Evolutionary conservation across 2,888 invertebrate species (phyloP).

Genomic region (Spilosoma lubricipeda): DNA sequence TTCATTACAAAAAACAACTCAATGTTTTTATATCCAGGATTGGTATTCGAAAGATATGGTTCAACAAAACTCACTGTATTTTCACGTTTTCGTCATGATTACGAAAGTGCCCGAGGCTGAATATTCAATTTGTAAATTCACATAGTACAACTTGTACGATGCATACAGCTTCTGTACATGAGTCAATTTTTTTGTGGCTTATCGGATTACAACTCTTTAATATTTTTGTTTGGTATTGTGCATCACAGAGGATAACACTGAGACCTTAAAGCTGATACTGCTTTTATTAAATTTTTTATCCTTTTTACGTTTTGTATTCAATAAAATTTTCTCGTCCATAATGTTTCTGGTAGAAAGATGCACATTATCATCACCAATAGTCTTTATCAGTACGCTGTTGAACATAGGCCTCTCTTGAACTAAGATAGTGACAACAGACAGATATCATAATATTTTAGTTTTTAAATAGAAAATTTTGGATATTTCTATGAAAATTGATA

Average conservation of each 20-base stretch:
- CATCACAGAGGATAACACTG: neutral
- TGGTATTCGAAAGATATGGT: constrained; percentile 10
- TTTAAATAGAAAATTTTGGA: too few relatives aligned
- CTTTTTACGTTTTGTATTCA: neutral
- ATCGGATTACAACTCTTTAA: constrained; percentile 3
- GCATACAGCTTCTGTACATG: constrained; percentile 3
- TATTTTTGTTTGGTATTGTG: neutral
- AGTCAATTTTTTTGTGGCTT: constrained; percentile 1
- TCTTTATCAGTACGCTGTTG: too few relatives aligned
- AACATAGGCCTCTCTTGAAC: too few relatives aligned
- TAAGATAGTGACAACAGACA: too few relatives aligned
- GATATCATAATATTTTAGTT: too few relatives aligned
- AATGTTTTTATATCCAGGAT: constrained; percentile 14
- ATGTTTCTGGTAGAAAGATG: too few relatives aligned
- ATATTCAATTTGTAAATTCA: constrained; percentile 58
- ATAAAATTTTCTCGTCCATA: too few relatives aligned
- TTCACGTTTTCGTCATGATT: constrained; percentile 48
- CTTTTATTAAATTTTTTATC: neutral
- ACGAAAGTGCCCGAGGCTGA: constrained; percentile 49
- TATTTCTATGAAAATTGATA: too few relatives aligned
- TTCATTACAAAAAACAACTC: constrained; percentile 8
- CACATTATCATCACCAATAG: too few relatives aligned
- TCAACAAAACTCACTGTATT: constrained; percentile 37
- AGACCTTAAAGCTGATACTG: neutral
- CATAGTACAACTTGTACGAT: constrained; percentile 36